Percentiles rank a stretch among this genome's conserved stretches.
Conservation (phyloP, 53 echinoderm and acorn worm species). For the Paracentrotus lividus region DNA sequence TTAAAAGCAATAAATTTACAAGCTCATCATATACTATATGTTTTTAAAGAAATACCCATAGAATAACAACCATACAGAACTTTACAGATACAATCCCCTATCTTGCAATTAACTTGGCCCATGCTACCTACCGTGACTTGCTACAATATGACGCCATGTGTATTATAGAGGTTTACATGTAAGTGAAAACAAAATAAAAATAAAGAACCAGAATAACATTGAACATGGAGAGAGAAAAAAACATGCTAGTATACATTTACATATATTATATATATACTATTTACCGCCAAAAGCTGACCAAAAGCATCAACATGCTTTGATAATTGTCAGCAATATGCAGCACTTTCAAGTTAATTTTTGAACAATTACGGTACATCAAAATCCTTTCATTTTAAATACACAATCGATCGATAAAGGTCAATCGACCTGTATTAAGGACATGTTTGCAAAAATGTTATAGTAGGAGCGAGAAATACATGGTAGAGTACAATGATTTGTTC, state of each 20-base stretch:
- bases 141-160: too few species aligned
- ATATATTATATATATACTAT: neutral
- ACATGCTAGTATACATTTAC: neutral
- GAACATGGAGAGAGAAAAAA: neutral
- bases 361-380: too few species aligned
- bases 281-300: neutral
- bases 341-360: neutral
- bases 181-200: neutral
- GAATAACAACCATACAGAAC: too few species aligned
- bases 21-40: neutral
- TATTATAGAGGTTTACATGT: neutral
- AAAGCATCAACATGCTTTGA: neutral
- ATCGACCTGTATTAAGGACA: too few species aligned
- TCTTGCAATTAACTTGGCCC: neutral
- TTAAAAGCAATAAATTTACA: neutral
- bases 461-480: too few species aligned
- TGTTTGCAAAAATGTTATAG: too few species aligned
- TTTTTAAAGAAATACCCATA: too few species aligned
- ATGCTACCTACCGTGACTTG: too few species aligned
- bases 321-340: neutral
- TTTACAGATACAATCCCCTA: too few species aligned
- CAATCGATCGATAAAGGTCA: too few species aligned
- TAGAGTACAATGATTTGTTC: too few species aligned
- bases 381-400: too few species aligned
- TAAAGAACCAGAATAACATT: neutral